Conservation (phyloP, 37 sponge, comb jelly and placozoan species). For the Tethya wilhelma region DNA sequence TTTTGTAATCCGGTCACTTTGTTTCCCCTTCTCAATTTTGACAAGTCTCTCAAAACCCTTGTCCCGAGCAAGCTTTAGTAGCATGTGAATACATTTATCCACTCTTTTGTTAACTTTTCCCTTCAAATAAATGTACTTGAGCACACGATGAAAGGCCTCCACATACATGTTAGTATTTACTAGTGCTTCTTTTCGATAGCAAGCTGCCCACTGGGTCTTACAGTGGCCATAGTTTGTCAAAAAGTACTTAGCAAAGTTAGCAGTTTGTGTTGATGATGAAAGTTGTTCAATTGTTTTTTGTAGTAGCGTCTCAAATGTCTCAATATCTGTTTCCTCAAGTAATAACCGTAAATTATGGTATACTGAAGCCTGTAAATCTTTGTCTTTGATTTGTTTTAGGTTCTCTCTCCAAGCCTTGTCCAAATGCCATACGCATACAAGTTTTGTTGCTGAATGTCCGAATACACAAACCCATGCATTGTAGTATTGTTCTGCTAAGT, state of each 20-base stretch:
- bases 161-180: constrained; percentile 67
- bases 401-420: constrained; percentile 56
- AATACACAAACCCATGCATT: constrained; percentile 68
- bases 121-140: constrained; percentile 58
- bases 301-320: constrained; percentile 27
- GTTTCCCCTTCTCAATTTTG: constrained; percentile 57
- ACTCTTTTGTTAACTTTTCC: constrained; percentile 42
- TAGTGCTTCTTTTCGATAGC: constrained; percentile 30
- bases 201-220: constrained; percentile 58
- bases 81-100: constrained; percentile 35
- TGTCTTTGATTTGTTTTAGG: background rate
- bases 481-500: constrained; percentile 58
- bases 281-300: background rate
- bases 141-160: constrained; percentile 60
- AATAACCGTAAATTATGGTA: constrained; percentile 58
- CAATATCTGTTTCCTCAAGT: constrained; percentile 37
- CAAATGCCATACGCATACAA: constrained; percentile 57
- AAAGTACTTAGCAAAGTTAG: constrained; percentile 41
- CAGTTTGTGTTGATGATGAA: background rate
- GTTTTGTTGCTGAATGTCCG: constrained; percentile 23
- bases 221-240: constrained; percentile 12
- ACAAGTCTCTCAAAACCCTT: constrained; percentile 56
- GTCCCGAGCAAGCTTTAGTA: constrained; percentile 61
- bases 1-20: too few species aligned
- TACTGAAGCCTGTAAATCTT: constrained; percentile 3